Base-by-base conservation (phyloP, 2,888 invertebrate species). In the Drosophila putrida region DNA sequence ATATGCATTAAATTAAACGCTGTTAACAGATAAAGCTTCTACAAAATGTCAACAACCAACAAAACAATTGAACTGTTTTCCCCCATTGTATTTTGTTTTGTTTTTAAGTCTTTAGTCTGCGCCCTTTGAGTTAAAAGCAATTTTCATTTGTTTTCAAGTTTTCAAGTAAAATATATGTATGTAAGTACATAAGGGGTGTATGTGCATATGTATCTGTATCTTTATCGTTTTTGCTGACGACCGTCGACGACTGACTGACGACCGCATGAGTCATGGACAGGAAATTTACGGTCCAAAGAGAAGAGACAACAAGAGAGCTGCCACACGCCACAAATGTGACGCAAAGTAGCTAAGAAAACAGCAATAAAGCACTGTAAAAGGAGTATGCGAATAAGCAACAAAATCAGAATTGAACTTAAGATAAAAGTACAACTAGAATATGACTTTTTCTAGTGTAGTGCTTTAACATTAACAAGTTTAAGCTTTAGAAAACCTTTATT, bases 181-280 rank as follows among this genome's bases (percentile, higher is more conserved):
- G 35, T 31, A 6, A 2, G 8, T 31, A n/a, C 38, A 31, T 58
- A 4, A 20, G 20, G 20, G 20, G 20, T 20, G 20, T 35, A 13
- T 39, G 41, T 51, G 46, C 33, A 11, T 51, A 15, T 60, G 44
- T 63, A 69, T 86, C 71, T 82, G 68, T 73, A 69, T 82, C 67
- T 83, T 80, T 86, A 78, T 75, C 80, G 61, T 47, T 76, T 60
- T 66, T 66, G 53, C 65, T 69, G 54, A 53, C 33, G 55, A 15
- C 65, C 63, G 51, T 51, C 36, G 51, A 27, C 59, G 51, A 33
- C 82, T 65, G 80, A 41, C 59, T 39, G 78, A 55, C 75, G 53
- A 57, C 35, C 41, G 57, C 31, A 76, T 86, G 86, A 86, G 51
- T 86, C 86, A 86, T 65, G 57, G 64, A 69, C 89, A 86, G 89